Evolutionary conservation across 2,113 vertebrate genomes (phyloP).

Genomic region (Mohoua ochrocephala): DNA sequence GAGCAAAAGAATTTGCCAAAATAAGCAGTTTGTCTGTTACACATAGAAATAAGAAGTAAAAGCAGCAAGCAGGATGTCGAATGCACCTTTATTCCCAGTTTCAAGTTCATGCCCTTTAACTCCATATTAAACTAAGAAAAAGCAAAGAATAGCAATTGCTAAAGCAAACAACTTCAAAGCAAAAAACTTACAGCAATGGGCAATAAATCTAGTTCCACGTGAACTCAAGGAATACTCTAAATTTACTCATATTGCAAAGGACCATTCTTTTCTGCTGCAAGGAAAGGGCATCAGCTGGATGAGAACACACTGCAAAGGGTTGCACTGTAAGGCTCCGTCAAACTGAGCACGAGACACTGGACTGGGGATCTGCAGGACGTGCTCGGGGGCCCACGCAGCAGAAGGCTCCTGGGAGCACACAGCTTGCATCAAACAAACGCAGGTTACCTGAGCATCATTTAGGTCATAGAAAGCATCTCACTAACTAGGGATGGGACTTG

Average conservation of each 20-base stretch:
- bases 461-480: not conserved
- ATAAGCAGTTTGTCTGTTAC: not conserved
- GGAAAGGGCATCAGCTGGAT: not conserved
- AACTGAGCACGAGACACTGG: accelerated
- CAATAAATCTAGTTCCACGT: not conserved
- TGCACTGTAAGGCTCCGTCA: not conserved
- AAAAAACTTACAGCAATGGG: not conserved
- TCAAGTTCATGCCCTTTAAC: not conserved
- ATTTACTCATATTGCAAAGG: not conserved
- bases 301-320: not conserved
- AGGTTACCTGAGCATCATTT: not conserved
- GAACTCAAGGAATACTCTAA: not conserved
- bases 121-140: not conserved
- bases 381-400: not conserved
- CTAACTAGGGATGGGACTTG: not conserved
- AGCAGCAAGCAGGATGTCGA: not conserved
- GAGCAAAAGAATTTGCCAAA: not conserved
- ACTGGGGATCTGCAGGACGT: not conserved
- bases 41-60: not conserved
- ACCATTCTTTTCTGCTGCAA: not conserved
- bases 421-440: not conserved
- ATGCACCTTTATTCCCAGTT: not conserved
- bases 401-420: not conserved
- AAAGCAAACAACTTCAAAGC: not conserved
- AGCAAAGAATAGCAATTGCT: not conserved